phyloP scores from a whole-genome alignment of 2,797 vertebrate species.

The Mormyrops attenuatus region DNA sequence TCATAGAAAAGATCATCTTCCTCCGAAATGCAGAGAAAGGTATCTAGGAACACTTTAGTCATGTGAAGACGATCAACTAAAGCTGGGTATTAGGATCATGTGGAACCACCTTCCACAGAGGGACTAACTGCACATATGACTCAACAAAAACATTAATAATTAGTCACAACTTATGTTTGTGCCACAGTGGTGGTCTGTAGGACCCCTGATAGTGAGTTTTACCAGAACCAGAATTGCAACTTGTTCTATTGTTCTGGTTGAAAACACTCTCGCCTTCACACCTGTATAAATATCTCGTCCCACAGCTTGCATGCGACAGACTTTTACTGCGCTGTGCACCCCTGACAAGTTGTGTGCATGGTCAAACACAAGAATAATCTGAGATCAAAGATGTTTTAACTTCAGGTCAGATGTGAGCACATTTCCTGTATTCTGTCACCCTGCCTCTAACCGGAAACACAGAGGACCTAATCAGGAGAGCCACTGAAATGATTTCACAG shows the following conservation, averaged over 20 bases:
- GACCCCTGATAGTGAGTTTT: not conserved
- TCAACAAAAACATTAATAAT: not conserved
- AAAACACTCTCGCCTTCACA: not conserved
- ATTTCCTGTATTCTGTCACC: not conserved
- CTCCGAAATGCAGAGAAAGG: not conserved
- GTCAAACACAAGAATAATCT: not conserved
- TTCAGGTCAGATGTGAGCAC: not conserved
- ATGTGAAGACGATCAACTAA: not conserved
- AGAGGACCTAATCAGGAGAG: constrained; percentile 15
- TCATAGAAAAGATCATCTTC: not conserved
- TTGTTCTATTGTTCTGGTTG: not conserved
- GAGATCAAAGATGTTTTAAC: not conserved
- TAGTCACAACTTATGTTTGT: not conserved
- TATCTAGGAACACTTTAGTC: not conserved
- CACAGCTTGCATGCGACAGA: not conserved
- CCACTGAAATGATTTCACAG: not conserved
- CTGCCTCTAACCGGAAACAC: not conserved
- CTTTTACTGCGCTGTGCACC: not conserved
- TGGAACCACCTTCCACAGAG: not conserved
- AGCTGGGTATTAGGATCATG: not conserved
- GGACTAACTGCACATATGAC: not conserved
- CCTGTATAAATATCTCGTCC: not conserved
- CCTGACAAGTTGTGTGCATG: not conserved
- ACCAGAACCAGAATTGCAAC: not conserved
- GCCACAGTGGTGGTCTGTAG: not conserved